Base-by-base conservation (phyloP, 2,113 vertebrate species). In the Pterophyllum scalare region DNA sequence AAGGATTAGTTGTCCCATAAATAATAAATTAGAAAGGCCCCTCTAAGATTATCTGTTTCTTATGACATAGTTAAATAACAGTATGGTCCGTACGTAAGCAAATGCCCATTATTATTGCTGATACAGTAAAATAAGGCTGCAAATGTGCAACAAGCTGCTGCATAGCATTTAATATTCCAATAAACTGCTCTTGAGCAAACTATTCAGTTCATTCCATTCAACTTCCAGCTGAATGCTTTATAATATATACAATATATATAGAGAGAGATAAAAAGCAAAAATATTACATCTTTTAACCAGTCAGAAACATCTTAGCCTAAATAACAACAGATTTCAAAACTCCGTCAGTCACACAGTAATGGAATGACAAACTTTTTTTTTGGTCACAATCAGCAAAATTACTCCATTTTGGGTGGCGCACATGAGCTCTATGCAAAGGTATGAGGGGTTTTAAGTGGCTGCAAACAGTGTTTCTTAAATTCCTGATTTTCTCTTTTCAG, bases 91-190 rank as follows among this genome's bases (percentile, higher is more conserved):
- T 35, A 35, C n/a, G 7, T 58, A 77, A 82, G 62, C 12, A 72
- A 79, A 85, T 40, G 65, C 8, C 67, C 38, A 5, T 6, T 28
- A 77, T 56, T 76, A 38, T 58, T 49, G 46, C 22, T 67, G 33
- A 52, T 40, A 79, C 15, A 65, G 57, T 76, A 58, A 62, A 46
- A 61, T 31, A 65, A 83, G 49, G 83, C 49, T 78, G 61, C 11
- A 61, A 80, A 88, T 82, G 70, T 90, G 84, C 88, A 88, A 87
- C 79, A 77, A 82, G 82, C 89, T 82, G 78, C 82, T 57, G 78
- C 56, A 64, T 40, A 85, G 82, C 35, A 35, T 54, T 62, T 81
- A 38, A 61, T 59, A 79, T 31, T 22, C 9, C 80, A 54, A 65
- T 49, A 61, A 76, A 74, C 19, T 52, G 11, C 60, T 57, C 13